Base-by-base conservation (phyloP, 2,888 invertebrate species). In the Ellobium chinense region DNA sequence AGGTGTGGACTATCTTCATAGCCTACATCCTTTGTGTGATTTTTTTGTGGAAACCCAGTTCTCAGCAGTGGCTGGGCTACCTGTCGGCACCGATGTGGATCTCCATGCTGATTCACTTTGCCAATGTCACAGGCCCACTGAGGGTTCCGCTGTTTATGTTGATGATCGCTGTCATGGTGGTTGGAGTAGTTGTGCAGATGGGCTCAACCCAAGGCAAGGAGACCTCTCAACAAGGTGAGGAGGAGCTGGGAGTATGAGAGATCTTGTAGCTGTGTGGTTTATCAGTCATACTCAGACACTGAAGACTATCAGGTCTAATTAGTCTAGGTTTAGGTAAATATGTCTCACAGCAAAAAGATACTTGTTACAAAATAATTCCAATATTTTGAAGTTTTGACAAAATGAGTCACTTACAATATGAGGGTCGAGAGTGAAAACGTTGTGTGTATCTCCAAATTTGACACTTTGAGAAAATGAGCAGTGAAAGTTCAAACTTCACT, bases 71-170 rank as follows among this genome's bases (percentile, higher is more conserved):
- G 74, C 81, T 93, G 36, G 84, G 86, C 21, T 86, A 86, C 56
- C 83, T 93, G 56, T 95, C 95, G 60, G 94, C 95, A 72, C 95
- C 95, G 14, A 95, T 97, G 0, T 98, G 97, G 97, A 93, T 96
- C 21, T 94, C 96, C 4, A 93, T 96, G 46, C 95, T 96, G 29
- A 95, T 96, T 85, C 97, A 96, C 90, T 88, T 96, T 18, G 96
- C 97, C 66, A 96, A 96, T 86, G 94, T 96, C 56, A 94, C 96
- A 1, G 97, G 96, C 0, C 94, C 95, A 0, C 94, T 96, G 60
- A 95, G 96, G 92, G 95, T 96, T n/a, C 95, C 96, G 68, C 94
- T 95, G 27, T 96, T 97, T 92, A 93, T 96, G 27, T 85, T 95
- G 0, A 93, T 96, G 0, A 95, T 96, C 93, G 91, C 94, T 3